Evolutionary conservation across 2,888 invertebrate species (phyloP).

Genomic region (Sinhomidia bicolor): DNA sequence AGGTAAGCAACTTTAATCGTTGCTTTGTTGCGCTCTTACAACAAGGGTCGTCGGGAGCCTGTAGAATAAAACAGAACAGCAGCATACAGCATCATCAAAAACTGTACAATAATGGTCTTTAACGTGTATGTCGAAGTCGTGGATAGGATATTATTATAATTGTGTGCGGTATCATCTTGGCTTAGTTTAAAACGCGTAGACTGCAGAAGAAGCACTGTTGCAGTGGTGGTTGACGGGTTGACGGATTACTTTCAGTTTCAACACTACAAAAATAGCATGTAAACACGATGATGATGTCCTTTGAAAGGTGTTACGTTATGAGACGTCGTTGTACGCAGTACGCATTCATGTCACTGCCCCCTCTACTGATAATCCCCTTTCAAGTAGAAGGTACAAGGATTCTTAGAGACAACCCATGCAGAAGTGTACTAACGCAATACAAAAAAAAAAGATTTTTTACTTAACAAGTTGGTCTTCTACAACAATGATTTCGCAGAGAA

Average conservation of each 20-base stretch:
- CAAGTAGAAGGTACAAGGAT: background rate
- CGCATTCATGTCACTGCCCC: slow-evolving; percentile 49
- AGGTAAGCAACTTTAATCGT: background rate
- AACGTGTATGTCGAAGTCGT: background rate
- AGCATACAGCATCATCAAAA: no score
- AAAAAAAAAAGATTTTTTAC: no score
- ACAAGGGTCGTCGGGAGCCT: background rate
- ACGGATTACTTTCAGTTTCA: background rate
- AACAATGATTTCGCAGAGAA: background rate
- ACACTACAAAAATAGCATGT: slow-evolving; percentile 1
- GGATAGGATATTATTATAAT: background rate
- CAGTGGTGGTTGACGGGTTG: background rate
- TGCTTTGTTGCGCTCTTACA: background rate
- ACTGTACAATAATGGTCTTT: no score
- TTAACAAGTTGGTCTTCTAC: no score
- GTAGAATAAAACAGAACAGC: no score
- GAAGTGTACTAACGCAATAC: background rate
- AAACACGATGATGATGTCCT: slow-evolving; percentile 11
- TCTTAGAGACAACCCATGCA: background rate
- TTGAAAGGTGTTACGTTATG: slow-evolving; percentile 9
- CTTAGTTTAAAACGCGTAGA: background rate
- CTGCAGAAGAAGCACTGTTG: background rate
- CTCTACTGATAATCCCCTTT: background rate
- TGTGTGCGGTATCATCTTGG: background rate
- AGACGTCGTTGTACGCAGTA: background rate